Conservation (phyloP, 2,113 vertebrate genomes). For the Mungos mungo region DNA sequence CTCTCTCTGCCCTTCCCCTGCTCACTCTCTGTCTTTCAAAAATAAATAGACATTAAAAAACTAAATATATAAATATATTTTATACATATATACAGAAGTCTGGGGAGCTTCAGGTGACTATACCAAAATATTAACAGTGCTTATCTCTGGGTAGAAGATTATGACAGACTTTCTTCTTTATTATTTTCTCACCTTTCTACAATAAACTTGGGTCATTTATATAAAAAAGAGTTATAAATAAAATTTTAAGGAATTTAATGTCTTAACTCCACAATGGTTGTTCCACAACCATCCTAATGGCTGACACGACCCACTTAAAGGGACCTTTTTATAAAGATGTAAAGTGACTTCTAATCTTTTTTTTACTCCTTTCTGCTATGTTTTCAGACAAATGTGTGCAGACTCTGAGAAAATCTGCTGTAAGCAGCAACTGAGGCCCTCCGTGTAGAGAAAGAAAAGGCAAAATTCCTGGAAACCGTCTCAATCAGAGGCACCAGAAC, state of each 20-base stretch:
- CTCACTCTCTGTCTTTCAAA: too few species aligned
- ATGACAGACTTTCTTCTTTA: neutral
- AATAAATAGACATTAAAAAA: too few species aligned
- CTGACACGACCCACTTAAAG: neutral
- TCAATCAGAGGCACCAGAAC: neutral
- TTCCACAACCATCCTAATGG: neutral
- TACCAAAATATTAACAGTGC: neutral
- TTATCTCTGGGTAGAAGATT: neutral
- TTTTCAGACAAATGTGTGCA: neutral
- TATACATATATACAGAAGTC: neutral
- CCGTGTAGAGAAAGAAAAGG: neutral
- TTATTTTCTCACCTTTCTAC: conserved; percentile 11
- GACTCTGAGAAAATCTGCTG: neutral
- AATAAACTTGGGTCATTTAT: neutral
- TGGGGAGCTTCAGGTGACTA: neutral
- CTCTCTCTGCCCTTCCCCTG: too few species aligned
- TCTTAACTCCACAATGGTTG: neutral
- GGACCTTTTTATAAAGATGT: neutral
- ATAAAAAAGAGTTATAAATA: neutral
- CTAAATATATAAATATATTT: conserved; percentile 24
- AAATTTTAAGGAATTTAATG: neutral
- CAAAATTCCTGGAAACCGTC: neutral
- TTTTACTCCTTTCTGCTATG: neutral
- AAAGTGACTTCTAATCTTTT: neutral
- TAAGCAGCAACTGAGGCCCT: neutral